These are phyloP conservation scores for Drosophila meridiana DNA, from an alignment of 2,888 invertebrate species.

Conservation along the genomic window DNA sequence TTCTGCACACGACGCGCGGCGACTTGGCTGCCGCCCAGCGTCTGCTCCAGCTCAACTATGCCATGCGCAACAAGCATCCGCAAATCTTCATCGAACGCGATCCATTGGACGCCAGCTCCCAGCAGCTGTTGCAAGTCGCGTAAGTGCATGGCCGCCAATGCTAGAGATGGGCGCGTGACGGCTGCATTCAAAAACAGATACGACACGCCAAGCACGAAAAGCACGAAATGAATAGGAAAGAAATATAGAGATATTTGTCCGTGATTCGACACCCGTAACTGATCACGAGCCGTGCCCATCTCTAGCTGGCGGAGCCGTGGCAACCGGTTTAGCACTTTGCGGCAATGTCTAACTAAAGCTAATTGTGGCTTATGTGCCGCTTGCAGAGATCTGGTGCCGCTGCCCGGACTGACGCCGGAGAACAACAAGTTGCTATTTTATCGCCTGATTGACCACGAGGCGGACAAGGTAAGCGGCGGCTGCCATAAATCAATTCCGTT, in stretches of 20 bases:
- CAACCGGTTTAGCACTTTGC: constrained; percentile 38
- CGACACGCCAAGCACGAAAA: not conserved
- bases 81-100: constrained; percentile 87
- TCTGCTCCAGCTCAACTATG: constrained; percentile 84
- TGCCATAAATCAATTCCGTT: not conserved
- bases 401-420: constrained; percentile 88
- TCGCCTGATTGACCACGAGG: constrained; percentile 87
- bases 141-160: constrained; percentile 64
- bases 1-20: constrained; percentile 79
- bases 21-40: constrained; percentile 81
- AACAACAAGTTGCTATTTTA: constrained; percentile 89
- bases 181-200: not conserved
- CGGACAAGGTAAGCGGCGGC: constrained; percentile 85
- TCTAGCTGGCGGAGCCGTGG: not conserved
- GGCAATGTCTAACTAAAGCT: constrained; percentile 23
- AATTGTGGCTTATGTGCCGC: constrained; percentile 1
- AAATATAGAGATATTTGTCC: not conserved
- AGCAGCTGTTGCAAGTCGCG: constrained; percentile 82
- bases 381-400: constrained; percentile 89
- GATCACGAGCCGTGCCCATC: constrained; percentile 9
- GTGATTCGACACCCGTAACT: not conserved
- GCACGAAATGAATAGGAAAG: not conserved
- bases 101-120: constrained; percentile 83
- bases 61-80: constrained; percentile 86
- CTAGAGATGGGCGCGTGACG: constrained; percentile 21